A percentile compares a stretch with the other conserved stretches of the same genome.
Evolutionary conservation across 2,888 invertebrate species (phyloP).

Genomic region (Achlya flavicornis): DNA sequence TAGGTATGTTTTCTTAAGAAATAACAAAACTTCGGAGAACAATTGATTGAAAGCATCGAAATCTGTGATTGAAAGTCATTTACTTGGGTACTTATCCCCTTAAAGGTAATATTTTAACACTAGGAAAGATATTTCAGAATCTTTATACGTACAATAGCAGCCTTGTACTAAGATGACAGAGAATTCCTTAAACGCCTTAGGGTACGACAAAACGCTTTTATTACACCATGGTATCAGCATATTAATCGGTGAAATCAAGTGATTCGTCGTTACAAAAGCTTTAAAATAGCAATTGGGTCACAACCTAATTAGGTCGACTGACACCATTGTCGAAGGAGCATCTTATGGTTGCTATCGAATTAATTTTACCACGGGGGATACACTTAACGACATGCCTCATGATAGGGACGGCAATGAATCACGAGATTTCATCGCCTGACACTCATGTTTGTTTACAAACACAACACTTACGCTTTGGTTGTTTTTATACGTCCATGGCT

Average conservation of each 20-base stretch:
- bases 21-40: too few species aligned
- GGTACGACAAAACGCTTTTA: slow-evolving; percentile 7
- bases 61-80: too few species aligned
- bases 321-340: slow-evolving; percentile 57
- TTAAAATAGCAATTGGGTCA: slow-evolving; percentile 78
- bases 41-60: too few species aligned
- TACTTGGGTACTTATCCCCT: too few species aligned
- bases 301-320: slow-evolving; percentile 73
- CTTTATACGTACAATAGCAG: too few species aligned
- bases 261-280: slow-evolving; percentile 52
- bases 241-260: slow-evolving; percentile 54
- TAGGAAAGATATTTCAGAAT: too few species aligned
- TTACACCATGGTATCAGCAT: slow-evolving; percentile 23
- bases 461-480: slow-evolving; percentile 7
- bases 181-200: not conserved
- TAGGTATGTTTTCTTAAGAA: too few species aligned
- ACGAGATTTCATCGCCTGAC: slow-evolving; percentile 32
- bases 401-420: slow-evolving; percentile 40
- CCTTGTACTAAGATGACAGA: not conserved
- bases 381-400: slow-evolving; percentile 60
- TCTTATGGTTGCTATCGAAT: slow-evolving; percentile 66
- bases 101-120: too few species aligned
- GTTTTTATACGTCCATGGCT: too few species aligned
- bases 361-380: slow-evolving; percentile 70
- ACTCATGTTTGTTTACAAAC: slow-evolving; percentile 35